Evolutionary conservation across 2,113 vertebrate genomes (phyloP), one percentile per base, ranked within the genome.

Genomic region (Ceyx melanurus): DNA sequence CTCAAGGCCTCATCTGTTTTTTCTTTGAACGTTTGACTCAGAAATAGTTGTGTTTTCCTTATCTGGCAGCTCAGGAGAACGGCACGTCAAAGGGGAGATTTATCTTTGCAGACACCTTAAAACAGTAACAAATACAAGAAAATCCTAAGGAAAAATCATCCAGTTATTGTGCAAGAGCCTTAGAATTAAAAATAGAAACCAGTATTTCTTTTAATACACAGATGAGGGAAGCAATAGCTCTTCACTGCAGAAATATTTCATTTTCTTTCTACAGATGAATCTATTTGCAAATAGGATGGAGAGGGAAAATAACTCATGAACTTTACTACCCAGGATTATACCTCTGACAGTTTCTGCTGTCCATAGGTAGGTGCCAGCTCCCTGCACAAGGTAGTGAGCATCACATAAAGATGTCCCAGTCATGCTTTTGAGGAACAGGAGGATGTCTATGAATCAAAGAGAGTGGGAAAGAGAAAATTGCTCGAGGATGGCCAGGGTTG

Each of bases 401-500:
- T 29, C n/a, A 86, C 21, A 35, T 19, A 42, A 0, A 70, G 37
- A 21, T 40, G 7, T 7, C 57, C 17, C 66, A 53, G 26, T 31
- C 2, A 1, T 66, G 46, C 22, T 92, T 94, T 74, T 58, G 50
- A 91, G 60, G 86, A 96, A 91, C 40, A 73, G n/a, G 10, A 37
- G 6, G 8, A 62, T 50, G 35, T 10, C 85, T 87, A 40, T 16
- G 31, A 84, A 56, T n/a, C 68, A 75, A 81, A 14, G 3, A 35
- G 51, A 79, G 76, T 74, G 65, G 12, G 20, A 6, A 6, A 90
- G 26, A 76, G 3, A 66, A 70, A 76, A 89, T 6, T 64, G 23
- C 15, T 73, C 11, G 29, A 70, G 53, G 37, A 57, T 33, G 14
- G 13, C 20, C n/a, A 57, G 45, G 9, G 4, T 15, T 89, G 46